Evolutionary conservation across 2,888 invertebrate genomes (phyloP).

Genomic region (Spisula subtruncata): DNA sequence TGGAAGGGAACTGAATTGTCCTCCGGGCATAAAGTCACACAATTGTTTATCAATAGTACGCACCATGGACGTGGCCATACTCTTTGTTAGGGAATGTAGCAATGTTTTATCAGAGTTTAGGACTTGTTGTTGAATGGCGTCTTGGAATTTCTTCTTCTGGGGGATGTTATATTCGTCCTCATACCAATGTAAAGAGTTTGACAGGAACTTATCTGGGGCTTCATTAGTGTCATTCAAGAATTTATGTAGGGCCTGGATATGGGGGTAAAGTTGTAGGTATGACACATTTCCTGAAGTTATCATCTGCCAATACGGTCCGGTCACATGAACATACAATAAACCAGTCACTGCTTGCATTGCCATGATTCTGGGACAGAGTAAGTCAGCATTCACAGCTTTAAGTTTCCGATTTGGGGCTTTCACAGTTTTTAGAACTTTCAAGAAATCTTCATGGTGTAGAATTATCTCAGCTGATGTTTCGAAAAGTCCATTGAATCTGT

Average conservation of each 20-base stretch:
- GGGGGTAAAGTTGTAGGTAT: slow-evolving; percentile 52
- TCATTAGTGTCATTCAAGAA: slow-evolving; percentile 18
- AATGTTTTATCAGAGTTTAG: not conserved
- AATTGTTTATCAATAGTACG: slow-evolving; percentile 58
- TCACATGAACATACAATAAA: slow-evolving; percentile 28
- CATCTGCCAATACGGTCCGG: slow-evolving; percentile 63
- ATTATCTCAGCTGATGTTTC: not conserved
- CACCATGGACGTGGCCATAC: slow-evolving; percentile 17
- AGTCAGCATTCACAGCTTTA: not conserved
- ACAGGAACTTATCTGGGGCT: not conserved
- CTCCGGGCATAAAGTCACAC: slow-evolving; percentile 60
- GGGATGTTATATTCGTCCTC: not conserved
- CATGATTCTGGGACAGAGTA: not conserved
- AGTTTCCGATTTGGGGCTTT: not conserved
- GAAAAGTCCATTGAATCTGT: not conserved
- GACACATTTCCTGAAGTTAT: slow-evolving; percentile 30
- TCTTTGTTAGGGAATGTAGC: not conserved
- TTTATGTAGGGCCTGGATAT: slow-evolving; percentile 2
- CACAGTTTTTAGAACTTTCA: not conserved
- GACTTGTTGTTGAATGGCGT: not conserved
- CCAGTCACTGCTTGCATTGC: not conserved
- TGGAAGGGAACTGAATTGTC: slow-evolving; percentile 33
- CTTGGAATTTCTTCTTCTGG: not conserved
- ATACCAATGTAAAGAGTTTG: not conserved
- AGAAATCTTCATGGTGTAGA: not conserved